Percentiles rank a stretch among this genome's conserved stretches.
These are phyloP conservation scores for Tetragnatha montana DNA, from an alignment of 2,888 invertebrate genomes.

Conservation along the genomic window DNA sequence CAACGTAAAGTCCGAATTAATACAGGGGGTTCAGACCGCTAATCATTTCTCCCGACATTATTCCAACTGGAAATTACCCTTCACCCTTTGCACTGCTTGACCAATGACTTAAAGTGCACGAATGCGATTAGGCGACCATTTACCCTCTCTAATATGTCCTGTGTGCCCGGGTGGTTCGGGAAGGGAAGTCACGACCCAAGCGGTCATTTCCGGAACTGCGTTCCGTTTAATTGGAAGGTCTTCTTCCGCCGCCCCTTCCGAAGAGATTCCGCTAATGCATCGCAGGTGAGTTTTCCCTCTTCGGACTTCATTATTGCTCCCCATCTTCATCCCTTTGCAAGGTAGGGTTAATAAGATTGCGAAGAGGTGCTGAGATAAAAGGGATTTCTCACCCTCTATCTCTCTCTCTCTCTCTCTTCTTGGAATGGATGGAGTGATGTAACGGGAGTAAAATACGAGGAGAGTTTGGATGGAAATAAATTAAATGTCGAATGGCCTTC, in stretches of 20 bases:
- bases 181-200: constrained; percentile 16
- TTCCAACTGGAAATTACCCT: constrained; percentile 27
- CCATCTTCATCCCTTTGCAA: not conserved
- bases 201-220: constrained; percentile 39
- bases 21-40: constrained; percentile 22
- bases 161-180: not conserved
- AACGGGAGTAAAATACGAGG: too few relatives aligned
- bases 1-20: constrained; percentile 32
- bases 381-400: too few relatives aligned
- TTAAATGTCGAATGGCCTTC: too few relatives aligned
- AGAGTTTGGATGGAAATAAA: too few relatives aligned
- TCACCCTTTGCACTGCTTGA: constrained; percentile 21
- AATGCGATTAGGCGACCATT: constrained; percentile 46
- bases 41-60: constrained; percentile 40
- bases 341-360: too few relatives aligned
- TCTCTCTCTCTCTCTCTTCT: too few relatives aligned
- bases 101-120: constrained; percentile 36
- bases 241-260: not conserved
- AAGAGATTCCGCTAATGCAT: constrained; percentile 29
- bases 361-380: too few relatives aligned
- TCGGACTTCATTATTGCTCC: constrained; percentile 19
- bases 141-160: constrained; percentile 36
- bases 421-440: too few relatives aligned
- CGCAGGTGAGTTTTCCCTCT: not conserved
- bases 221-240: constrained; percentile 23